phyloP scores from a whole-genome alignment of 2,888 invertebrate genomes.

The Cataglyphis altisquamis region DNA sequence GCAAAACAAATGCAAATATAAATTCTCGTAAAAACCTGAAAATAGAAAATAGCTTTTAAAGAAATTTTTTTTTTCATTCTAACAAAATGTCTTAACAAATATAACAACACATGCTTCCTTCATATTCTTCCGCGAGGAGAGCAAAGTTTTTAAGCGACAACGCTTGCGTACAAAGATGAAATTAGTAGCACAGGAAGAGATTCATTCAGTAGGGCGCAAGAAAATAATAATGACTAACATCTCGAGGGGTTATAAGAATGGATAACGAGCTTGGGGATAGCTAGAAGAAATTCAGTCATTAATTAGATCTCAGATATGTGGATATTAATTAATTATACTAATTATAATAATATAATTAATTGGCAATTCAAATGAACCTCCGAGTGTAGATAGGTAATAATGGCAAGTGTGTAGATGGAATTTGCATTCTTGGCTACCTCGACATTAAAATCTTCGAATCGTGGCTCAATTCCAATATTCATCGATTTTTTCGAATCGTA shows the following conservation, averaged over 20 bases:
- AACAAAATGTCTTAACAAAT: neutral
- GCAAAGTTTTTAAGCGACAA: conserved; percentile 14
- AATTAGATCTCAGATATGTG: conserved; percentile 75
- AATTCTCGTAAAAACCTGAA: neutral
- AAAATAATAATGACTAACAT: conserved; percentile 31
- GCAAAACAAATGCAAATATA: neutral
- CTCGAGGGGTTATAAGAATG: conserved; percentile 22
- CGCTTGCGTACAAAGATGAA: conserved; percentile 3
- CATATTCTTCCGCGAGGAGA: conserved; percentile 40
- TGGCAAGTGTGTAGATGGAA: neutral
- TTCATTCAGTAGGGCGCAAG: neutral
- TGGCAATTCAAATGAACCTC: conserved; percentile 70
- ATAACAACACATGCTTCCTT: neutral
- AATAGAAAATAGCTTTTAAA: neutral
- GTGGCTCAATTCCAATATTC: neutral
- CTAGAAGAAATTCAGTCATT: conserved; percentile 60
- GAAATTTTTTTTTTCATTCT: conserved; percentile 10
- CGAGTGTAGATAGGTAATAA: conserved; percentile 27
- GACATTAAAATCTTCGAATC: neutral
- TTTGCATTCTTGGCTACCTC: conserved; percentile 34
- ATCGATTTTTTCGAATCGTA: neutral
- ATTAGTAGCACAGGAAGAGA: neutral
- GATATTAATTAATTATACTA: conserved; percentile 75
- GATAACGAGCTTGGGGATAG: conserved; percentile 17
- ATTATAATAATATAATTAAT: conserved; percentile 72